Evolutionary conservation across 2,113 vertebrate genomes (phyloP).

Genomic region (Chauna torquata): DNA sequence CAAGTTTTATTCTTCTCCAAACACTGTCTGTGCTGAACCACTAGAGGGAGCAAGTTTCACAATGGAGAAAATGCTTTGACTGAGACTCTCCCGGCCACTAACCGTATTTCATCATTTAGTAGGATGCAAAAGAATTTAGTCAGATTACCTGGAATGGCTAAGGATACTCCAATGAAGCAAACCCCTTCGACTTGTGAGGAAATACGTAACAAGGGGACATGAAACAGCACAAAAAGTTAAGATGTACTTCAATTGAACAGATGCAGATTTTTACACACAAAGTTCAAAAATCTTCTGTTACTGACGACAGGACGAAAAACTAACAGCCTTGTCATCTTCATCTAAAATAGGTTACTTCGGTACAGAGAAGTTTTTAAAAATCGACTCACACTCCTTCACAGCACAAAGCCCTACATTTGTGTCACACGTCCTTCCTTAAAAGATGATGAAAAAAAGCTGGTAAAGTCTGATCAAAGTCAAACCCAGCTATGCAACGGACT

Average conservation of each 20-base stretch:
- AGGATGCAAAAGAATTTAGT: not conserved
- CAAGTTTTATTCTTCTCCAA: not conserved
- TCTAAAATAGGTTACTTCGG: not conserved
- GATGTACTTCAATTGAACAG: not conserved
- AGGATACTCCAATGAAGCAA: not conserved
- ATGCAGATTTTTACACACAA: not conserved
- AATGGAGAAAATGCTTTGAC: not conserved
- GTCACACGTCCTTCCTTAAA: not conserved
- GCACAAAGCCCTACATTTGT: not conserved
- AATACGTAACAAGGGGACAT: not conserved
- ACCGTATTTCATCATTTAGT: not conserved
- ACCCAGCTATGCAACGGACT: not conserved
- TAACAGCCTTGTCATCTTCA: not conserved
- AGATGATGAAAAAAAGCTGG: not conserved
- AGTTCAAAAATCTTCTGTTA: not conserved
- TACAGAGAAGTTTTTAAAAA: not conserved
- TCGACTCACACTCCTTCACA: not conserved
- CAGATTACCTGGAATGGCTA: not conserved
- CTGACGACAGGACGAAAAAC: not conserved
- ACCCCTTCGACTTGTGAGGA: not conserved
- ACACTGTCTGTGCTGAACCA: not conserved
- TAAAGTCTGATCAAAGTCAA: not conserved
- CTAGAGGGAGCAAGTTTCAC: conserved; percentile 65
- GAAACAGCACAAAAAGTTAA: not conserved
- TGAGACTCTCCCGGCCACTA: not conserved